These are phyloP conservation scores for Clanis bilineata DNA, from an alignment of 2,888 invertebrate species.

Conservation along the genomic window DNA sequence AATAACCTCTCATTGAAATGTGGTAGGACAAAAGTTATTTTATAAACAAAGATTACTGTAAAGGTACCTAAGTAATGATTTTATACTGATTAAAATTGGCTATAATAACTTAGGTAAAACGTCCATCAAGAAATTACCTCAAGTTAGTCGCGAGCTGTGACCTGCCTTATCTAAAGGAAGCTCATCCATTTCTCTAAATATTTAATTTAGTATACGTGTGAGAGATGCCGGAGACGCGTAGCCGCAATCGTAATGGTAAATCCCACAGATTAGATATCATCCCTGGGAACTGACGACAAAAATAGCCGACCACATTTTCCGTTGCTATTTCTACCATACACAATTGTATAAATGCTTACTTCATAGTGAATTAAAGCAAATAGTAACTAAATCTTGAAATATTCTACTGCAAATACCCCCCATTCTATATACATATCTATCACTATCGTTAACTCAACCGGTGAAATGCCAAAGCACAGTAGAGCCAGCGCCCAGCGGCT, in stretches of 20 bases:
- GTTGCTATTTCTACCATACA: slow-evolving; percentile 46
- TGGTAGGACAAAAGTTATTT: too few species aligned
- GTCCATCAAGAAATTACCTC: slow-evolving; percentile 5
- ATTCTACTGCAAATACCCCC: too few species aligned
- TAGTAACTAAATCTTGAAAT: too few species aligned
- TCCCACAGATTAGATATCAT: slow-evolving; percentile 75
- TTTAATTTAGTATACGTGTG: slow-evolving; percentile 68
- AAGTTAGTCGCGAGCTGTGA: slow-evolving; percentile 40
- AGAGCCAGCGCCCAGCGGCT: background rate
- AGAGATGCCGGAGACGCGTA: slow-evolving; percentile 48
- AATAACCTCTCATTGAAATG: too few species aligned
- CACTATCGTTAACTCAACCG: background rate
- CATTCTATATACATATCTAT: too few species aligned
- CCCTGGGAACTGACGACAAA: slow-evolving; percentile 73
- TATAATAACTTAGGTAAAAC: background rate
- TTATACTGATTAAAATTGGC: background rate
- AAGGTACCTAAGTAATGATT: background rate
- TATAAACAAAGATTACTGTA: too few species aligned
- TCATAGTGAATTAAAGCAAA: too few species aligned
- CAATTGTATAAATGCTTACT: background rate
- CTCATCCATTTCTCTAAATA: slow-evolving; percentile 71
- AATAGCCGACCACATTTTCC: slow-evolving; percentile 54
- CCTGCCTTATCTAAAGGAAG: slow-evolving; percentile 70
- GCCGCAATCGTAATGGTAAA: slow-evolving; percentile 67
- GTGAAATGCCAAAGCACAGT: background rate